A percentile compares a stretch with the other conserved stretches of the same genome.
Conservation (phyloP, 2,888 invertebrate species). For the Eueremaeus valkanovi region DNA sequence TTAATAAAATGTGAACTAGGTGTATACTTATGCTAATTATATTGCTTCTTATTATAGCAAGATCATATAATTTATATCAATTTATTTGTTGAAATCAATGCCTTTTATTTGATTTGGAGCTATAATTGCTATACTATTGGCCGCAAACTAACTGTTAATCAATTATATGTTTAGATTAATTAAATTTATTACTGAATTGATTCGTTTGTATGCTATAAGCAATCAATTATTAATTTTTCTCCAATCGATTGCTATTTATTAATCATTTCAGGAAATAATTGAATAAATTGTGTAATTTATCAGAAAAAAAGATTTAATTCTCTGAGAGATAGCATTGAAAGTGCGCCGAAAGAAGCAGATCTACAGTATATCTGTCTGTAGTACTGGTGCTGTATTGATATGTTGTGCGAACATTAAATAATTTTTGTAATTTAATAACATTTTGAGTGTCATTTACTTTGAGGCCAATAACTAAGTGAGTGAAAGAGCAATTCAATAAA, state of each 20-base stretch:
- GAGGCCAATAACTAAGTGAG: neutral
- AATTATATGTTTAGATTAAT: neutral
- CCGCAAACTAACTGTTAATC: no score
- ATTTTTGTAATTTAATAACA: conserved; percentile 8
- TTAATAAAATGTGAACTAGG: no score
- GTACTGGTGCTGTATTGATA: neutral
- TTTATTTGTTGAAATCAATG: no score
- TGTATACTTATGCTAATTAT: no score
- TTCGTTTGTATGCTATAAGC: neutral
- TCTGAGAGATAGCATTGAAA: neutral
- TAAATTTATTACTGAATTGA: neutral
- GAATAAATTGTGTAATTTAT: neutral
- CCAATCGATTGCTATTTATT: neutral
- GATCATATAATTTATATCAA: no score
- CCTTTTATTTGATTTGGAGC: no score
- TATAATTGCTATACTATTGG: no score
- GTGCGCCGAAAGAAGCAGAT: neutral
- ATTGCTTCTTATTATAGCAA: no score
- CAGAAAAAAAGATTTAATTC: neutral
- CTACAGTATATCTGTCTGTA: no score
- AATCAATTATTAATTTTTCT: neutral
- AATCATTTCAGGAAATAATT: neutral
- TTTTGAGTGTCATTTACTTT: conserved; percentile 20
- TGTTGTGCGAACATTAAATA: neutral
- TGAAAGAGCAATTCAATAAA: conserved; percentile 1